Conservation (phyloP, 2,888 invertebrate species). For the Encarsia formosa region DNA sequence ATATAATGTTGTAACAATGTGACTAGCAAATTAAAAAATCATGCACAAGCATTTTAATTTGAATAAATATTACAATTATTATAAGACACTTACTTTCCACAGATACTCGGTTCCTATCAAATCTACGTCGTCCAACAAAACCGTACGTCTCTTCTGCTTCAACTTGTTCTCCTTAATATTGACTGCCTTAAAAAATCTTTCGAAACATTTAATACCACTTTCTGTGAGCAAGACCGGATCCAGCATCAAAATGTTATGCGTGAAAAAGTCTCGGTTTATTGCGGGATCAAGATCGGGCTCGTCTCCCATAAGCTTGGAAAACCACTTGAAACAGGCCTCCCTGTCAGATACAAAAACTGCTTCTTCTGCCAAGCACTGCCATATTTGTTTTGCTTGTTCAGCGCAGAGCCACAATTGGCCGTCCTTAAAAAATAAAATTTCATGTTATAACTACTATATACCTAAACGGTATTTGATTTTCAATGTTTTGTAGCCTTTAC, state of each 20-base stretch:
- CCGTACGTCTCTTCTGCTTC: constrained; percentile 77
- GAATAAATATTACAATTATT: background rate
- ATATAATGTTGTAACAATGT: no score
- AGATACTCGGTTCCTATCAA: constrained; percentile 94
- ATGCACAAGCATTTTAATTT: constrained; percentile 2
- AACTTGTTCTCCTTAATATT: constrained; percentile 93
- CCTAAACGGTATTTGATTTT: no score
- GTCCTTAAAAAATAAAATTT: constrained; percentile 57
- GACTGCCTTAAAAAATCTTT: constrained; percentile 89
- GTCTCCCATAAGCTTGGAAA: constrained; percentile 93
- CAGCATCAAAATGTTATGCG: constrained; percentile 86
- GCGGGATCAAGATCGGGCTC: constrained; percentile 96
- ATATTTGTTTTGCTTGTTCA: constrained; percentile 95
- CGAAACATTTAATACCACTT: constrained; percentile 88
- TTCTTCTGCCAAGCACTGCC: constrained; percentile 92
- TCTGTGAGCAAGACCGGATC: constrained; percentile 89
- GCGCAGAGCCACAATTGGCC: constrained; percentile 95
- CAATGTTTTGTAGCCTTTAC: no score
- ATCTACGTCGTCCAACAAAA: constrained; percentile 89
- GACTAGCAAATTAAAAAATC: no score
- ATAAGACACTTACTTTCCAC: constrained; percentile 69
- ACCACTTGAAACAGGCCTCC: constrained; percentile 98
- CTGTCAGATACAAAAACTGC: constrained; percentile 89
- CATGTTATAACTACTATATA: background rate
- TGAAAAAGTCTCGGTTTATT: constrained; percentile 93